Conservation (phyloP, 2,113 vertebrate species). For the Neolamprologus tretocephalus region DNA sequence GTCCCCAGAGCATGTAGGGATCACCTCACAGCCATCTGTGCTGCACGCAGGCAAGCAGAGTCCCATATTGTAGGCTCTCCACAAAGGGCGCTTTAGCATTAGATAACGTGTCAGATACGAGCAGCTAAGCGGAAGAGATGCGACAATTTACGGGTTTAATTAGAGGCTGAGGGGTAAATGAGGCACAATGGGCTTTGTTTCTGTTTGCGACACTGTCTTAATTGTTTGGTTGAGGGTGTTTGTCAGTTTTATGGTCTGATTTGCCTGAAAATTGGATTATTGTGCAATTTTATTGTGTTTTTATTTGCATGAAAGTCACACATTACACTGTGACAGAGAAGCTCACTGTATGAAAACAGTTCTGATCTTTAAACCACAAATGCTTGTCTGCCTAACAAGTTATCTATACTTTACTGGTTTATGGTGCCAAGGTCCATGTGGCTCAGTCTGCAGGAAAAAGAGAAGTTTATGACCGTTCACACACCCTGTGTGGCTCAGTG, state of each 20-base stretch:
- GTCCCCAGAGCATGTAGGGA: background rate
- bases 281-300: background rate
- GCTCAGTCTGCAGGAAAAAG: background rate
- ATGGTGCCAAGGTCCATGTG: slow-evolving; percentile 61
- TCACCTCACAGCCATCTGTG: slow-evolving; percentile 42
- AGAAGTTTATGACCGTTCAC: slow-evolving; percentile 41
- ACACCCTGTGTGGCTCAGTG: background rate
- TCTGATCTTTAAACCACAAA: background rate
- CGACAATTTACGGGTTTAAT: slow-evolving; percentile 44
- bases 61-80: background rate
- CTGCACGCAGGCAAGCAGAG: background rate
- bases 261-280: background rate
- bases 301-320: background rate
- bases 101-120: slow-evolving; percentile 32
- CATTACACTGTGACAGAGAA: background rate
- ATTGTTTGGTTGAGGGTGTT: background rate
- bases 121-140: slow-evolving; percentile 50
- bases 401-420: slow-evolving; percentile 12
- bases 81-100: slow-evolving; percentile 45
- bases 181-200: slow-evolving; percentile 13
- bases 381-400: background rate
- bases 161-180: background rate
- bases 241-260: background rate
- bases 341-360: background rate
- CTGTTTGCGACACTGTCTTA: background rate